A percentile compares a stretch with the other conserved stretches of the same genome.
These are phyloP conservation scores for Myathropa florea DNA, from an alignment of 2,888 invertebrate species.

Conservation along the genomic window DNA sequence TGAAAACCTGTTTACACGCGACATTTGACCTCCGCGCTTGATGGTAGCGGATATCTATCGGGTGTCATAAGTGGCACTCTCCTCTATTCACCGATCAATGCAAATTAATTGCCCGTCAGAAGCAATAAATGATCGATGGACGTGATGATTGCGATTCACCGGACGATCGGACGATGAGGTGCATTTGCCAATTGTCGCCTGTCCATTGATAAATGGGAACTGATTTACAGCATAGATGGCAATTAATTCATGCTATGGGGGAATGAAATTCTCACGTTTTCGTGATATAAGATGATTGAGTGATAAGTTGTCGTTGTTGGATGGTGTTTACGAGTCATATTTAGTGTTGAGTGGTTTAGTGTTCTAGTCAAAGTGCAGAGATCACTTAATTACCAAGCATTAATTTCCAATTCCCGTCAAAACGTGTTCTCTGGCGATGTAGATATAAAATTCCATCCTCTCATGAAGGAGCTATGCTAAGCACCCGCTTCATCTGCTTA, in stretches of 20 bases:
- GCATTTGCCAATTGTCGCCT: slow-evolving; percentile 2
- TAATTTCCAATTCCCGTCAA: background rate
- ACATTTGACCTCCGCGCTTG: slow-evolving; percentile 12
- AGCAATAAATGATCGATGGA: background rate
- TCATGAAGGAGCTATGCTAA: background rate
- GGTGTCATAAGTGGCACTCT: background rate
- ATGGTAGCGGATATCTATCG: background rate
- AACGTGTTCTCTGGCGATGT: background rate
- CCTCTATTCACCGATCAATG: slow-evolving; percentile 1
- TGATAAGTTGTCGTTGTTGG: background rate
- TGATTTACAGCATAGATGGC: background rate
- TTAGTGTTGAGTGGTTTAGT: background rate
- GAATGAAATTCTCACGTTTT: background rate
- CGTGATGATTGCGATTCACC: background rate
- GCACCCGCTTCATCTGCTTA: background rate
- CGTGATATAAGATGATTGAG: background rate
- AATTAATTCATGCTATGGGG: background rate
- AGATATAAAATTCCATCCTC: too few species aligned
- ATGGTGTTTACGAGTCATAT: background rate
- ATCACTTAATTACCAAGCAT: background rate
- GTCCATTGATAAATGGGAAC: background rate
- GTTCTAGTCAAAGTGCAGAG: background rate
- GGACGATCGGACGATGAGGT: background rate
- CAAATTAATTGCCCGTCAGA: background rate
- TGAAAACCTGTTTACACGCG: background rate